These are phyloP conservation scores for Chrysemys picta DNA, from an alignment of 2,113 vertebrate genomes.

Conservation along the genomic window DNA sequence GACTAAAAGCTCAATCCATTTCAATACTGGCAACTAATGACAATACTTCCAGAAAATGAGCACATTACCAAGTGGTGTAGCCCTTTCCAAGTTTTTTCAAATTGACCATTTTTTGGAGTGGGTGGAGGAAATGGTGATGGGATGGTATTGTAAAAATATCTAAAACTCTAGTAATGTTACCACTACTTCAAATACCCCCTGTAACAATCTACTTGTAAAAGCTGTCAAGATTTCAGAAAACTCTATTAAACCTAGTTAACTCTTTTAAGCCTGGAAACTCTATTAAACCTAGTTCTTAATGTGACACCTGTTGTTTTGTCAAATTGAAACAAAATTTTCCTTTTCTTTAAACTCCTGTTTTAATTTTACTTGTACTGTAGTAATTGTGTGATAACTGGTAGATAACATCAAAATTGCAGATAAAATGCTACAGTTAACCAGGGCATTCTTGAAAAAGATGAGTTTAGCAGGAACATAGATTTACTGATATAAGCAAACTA, in stretches of 20 bases:
- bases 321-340: not conserved
- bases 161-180: not conserved
- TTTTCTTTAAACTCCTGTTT: not conserved
- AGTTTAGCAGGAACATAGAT: not conserved
- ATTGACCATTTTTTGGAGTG: not conserved
- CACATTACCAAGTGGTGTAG: not conserved
- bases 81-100: not conserved
- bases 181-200: not conserved
- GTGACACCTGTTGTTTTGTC: not conserved
- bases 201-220: not conserved
- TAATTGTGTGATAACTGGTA: not conserved
- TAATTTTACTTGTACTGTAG: not conserved
- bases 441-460: not conserved
- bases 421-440: not conserved
- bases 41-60: not conserved
- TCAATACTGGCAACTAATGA: not conserved
- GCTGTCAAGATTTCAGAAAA: not conserved
- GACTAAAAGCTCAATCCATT: not conserved
- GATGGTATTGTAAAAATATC: not conserved
- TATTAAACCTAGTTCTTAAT: not conserved
- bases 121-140: not conserved
- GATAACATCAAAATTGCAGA: not conserved
- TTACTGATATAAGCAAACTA: not conserved
- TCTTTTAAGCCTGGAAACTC: not conserved
- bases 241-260: no score